These are phyloP conservation scores for Agriopis marginaria DNA, from an alignment of 2,888 invertebrate species.

Conservation along the genomic window DNA sequence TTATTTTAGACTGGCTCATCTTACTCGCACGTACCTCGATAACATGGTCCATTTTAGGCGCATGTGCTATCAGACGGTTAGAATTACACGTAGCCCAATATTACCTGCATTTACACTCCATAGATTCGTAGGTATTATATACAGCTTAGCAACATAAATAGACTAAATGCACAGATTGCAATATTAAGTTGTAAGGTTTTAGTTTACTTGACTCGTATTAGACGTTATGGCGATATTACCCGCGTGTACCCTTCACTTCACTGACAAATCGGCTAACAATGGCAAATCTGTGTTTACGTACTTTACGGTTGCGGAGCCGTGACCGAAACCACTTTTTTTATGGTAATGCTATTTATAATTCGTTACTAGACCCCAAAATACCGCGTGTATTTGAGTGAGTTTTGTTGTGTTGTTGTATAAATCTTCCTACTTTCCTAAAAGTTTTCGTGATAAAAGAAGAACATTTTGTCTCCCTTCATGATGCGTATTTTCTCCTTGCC, in stretches of 20 bases:
- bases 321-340: conserved; percentile 20
- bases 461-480: no score
- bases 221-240: neutral
- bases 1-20: no score
- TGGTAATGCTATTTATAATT: conserved; percentile 14
- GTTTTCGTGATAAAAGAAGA: no score
- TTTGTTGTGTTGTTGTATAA: neutral
- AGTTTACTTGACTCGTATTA: neutral
- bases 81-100: neutral
- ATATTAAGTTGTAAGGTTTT: no score
- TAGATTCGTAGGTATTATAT: no score
- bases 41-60: neutral
- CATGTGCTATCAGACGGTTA: no score
- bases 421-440: no score
- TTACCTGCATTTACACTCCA: neutral
- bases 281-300: conserved; percentile 17
- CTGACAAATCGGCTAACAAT: conserved; percentile 28
- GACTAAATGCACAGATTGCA: no score
- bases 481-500: no score
- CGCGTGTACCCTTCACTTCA: conserved; percentile 14
- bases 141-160: no score
- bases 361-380: neutral
- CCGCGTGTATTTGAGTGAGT: neutral
- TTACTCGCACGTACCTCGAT: neutral
- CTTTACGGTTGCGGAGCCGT: conserved; percentile 15